Evolutionary conservation across 2,797 vertebrate species (phyloP), one percentile per base, ranked within the genome.

Genomic region (Potorous gilbertii): DNA sequence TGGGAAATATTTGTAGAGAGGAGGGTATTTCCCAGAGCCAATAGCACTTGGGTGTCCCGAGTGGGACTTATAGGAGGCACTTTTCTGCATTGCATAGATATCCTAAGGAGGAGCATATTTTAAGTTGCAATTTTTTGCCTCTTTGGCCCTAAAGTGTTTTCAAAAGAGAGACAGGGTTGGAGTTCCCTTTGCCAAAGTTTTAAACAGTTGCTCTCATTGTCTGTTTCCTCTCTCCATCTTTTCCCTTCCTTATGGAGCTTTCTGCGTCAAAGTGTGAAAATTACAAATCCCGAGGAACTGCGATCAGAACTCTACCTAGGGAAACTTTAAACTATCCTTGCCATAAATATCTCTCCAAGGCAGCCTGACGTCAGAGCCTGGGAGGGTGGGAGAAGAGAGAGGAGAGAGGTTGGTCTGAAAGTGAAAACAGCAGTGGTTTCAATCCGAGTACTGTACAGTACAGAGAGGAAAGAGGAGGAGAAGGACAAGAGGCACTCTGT

Each of bases 331-430:
- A 95, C 97, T 1, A 40, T 97, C 97, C 97, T 95, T 97, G 98
- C 98, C 98, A 97, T 98, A 98, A 98, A 98, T 98, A 98, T 96
- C 98, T 98, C 94, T 97, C 95, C 92, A 95, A 98, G 96, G 93
- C 98, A 97, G 93, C 95, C 97, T 99, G 98, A 99, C 98, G 98
- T 99, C 98, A 98, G 98, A 97, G 96, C 97, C 97, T 93, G 94
- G 98, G 98, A 96, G 97, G 98, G 98, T 96, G 92, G 96, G 96
- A 95, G 94, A 95, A 81, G 74, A 96, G 95, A 14, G 87, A 55
- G 96, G 97, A 91, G 55, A 92, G 95, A 97, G 98, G 96, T 97
- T 96, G 97, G 97, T 96, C 97, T 97, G 96, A 98, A 98, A 98
- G 97, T 96, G 98, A 98, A 98, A 98, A 97, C 98, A 96, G 97